Percentiles rank a stretch among this genome's conserved stretches.
Conservation (phyloP, 2,888 invertebrate species). For the Rhorus exstirpatorius region DNA sequence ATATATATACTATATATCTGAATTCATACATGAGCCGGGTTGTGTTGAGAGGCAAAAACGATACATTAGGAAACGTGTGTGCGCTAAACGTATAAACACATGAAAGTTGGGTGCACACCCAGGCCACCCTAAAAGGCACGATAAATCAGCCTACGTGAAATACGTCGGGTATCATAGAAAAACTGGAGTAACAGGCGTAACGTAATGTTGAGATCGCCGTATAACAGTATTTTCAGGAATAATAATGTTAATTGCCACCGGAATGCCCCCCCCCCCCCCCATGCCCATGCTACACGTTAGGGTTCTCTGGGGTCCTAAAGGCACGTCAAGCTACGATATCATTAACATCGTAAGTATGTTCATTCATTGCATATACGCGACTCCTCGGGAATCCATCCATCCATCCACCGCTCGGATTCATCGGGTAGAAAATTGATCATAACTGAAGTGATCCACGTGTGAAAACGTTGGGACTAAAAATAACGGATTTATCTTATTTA, state of each 20-base stretch:
- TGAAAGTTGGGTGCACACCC: constrained; percentile 35
- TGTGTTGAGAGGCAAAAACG: constrained; percentile 69
- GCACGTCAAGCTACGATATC: neutral
- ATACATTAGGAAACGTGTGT: constrained; percentile 60
- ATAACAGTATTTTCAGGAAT: constrained; percentile 50
- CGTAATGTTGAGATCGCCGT: constrained; percentile 18
- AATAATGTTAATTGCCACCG: constrained; percentile 78
- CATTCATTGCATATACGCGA: neutral
- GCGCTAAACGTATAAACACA: constrained; percentile 17
- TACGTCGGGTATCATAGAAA: constrained; percentile 18
- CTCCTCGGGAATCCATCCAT: no score
- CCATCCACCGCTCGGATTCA: neutral
- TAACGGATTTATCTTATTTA: neutral
- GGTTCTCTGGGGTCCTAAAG: constrained; percentile 1
- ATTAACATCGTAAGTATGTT: neutral
- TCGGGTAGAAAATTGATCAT: neutral
- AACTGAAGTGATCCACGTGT: neutral
- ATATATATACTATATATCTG: no score
- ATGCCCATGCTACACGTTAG: neutral
- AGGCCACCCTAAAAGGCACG: constrained; percentile 72
- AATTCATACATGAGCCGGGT: constrained; percentile 45
- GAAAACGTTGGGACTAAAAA: neutral
- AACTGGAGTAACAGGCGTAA: constrained; percentile 46
- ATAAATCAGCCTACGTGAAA: constrained; percentile 75
- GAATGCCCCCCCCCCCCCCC: no score